A percentile compares a stretch with the other conserved stretches of the same genome.
Evolutionary conservation across 2,888 invertebrate species (phyloP).

Genomic region (Ornithoptera alexandrae): DNA sequence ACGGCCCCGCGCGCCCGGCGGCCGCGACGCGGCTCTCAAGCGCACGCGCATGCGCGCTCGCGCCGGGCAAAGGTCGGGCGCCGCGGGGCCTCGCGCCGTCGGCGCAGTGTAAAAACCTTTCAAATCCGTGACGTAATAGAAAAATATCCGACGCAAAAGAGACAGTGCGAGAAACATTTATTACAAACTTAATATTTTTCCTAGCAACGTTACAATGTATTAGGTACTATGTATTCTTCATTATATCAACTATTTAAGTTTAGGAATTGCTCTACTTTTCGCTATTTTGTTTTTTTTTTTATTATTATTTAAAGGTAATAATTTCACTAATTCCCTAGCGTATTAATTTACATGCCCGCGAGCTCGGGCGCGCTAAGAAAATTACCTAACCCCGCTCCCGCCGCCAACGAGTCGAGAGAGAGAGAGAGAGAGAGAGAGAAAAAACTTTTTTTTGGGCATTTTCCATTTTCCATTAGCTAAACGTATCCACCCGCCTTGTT

Average conservation of each 20-base stretch:
- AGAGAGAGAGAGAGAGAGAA: too few relatives aligned
- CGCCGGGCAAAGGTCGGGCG: neutral
- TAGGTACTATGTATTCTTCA: conserved; percentile 59
- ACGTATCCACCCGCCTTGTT: conserved; percentile 55
- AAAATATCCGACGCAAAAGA: conserved; percentile 48
- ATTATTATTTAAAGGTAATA: conserved; percentile 43
- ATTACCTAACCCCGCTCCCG: conserved; percentile 58
- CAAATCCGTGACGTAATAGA: conserved; percentile 46
- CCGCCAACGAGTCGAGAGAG: conserved; percentile 49
- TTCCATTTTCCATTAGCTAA: conserved; percentile 36
- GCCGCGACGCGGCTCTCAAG: neutral
- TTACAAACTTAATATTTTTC: conserved; percentile 67
- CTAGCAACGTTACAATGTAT: conserved; percentile 71
- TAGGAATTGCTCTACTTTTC: conserved; percentile 75
- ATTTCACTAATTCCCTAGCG: conserved; percentile 71
- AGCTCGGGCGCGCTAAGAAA: conserved; percentile 49
- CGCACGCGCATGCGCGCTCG: neutral
- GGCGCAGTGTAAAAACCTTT: conserved; percentile 26
- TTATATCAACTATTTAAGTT: conserved; percentile 68
- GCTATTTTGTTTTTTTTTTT: conserved; percentile 50
- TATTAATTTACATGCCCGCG: conserved; percentile 56
- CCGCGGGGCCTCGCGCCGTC: conserved; percentile 29
- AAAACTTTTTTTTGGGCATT: conserved; percentile 66
- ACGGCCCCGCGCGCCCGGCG: conserved; percentile 18
- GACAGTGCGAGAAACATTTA: conserved; percentile 64